Base-by-base conservation (phyloP, 2,888 invertebrate species). In the Nemoura dubitans region DNA sequence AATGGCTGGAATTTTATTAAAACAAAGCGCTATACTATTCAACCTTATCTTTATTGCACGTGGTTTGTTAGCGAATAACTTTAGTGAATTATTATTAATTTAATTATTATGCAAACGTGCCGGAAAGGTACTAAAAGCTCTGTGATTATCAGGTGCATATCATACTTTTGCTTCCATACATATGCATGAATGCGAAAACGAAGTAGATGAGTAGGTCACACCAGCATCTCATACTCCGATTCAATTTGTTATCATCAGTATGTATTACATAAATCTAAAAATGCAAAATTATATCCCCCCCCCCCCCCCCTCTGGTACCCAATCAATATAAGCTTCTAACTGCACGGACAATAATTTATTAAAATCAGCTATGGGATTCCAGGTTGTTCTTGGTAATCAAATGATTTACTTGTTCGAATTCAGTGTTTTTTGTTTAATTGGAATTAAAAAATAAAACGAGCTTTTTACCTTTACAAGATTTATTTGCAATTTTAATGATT, bases 401-500 rank as follows among this genome's bases (percentile, higher is more conserved):
- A 7, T 59, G 59, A 59, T 59, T 59, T 59, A 16, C 21, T 59
- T 59, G 10, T 36, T 36, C 59, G 2, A 7, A 59, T 21, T 59
- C 59, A 3, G 2, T 16, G 2, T 16, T 59, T 59, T 59, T 59
- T 59, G 3, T 59, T 59, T 59, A 59, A 10, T 59, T 59, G 59
- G 2, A 59, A 59, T 1, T n/a, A n/a, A n/a, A 59, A 59, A 21
- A 59, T 6, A 36, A 36, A 36, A 36, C 36, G 36, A 6, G 21
- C 59, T 59, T 59, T 36, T 59, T 59, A 59, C 14, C 59, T 59
- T 7, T 59, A 2, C 10, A 59, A 59, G 59, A 59, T 59, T 59
- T 59, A 59, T 59, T 59, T 59, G 59, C 59, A 59, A 59, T 59
- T 59, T 59, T 59, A 59, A 59, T 59, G 59, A 59, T 59, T 59